Percentiles rank a stretch among this genome's conserved stretches.
These are phyloP conservation scores for Drosophila mayri DNA, from an alignment of 1,140 invertebrate genomes.

Conservation along the genomic window DNA sequence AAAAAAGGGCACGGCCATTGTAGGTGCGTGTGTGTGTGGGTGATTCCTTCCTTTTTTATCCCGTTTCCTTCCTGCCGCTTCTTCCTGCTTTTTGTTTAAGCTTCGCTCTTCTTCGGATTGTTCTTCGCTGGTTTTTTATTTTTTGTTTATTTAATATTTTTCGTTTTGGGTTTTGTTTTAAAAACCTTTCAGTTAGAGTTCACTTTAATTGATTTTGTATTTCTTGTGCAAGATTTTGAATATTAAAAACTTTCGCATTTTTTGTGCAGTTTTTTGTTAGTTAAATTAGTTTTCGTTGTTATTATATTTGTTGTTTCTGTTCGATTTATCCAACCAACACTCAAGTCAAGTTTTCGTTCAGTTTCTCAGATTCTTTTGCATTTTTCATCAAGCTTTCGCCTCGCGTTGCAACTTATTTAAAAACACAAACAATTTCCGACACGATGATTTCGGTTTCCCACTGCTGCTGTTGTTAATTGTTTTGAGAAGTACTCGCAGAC, in stretches of 20 bases:
- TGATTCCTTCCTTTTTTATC: conserved; percentile 38
- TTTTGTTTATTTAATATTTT: conserved; percentile 18
- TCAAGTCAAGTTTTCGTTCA: conserved; percentile 45
- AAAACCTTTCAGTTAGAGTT: conserved; percentile 43
- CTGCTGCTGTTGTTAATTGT: conserved; percentile 39
- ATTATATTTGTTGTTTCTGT: conserved; percentile 1
- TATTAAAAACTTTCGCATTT: conserved; percentile 74
- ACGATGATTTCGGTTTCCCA: conserved; percentile 15
- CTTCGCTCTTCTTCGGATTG: conserved; percentile 38
- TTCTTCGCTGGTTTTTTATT: conserved; percentile 36
- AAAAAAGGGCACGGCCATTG: conserved; percentile 84
- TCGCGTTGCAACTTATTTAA: conserved; percentile 66
- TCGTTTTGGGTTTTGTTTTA: conserved; percentile 25
- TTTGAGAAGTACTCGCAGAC: conserved; percentile 74
- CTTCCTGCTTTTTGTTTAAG: conserved; percentile 38
- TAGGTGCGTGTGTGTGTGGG: conserved; percentile 30
- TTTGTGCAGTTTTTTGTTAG: conserved; percentile 48
- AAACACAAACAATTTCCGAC: conserved; percentile 65
- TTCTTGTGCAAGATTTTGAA: conserved; percentile 79
- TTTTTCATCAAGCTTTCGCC: conserved; percentile 67
- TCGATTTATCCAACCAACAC: conserved; percentile 35
- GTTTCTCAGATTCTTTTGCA: conserved; percentile 66
- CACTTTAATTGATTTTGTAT: conserved; percentile 80
- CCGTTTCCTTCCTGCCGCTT: conserved; percentile 33
- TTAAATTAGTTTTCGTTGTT: conserved; percentile 48